Evolutionary conservation across 2,888 invertebrate genomes (phyloP), one percentile per base, ranked within the genome.

Genomic region (Cataglyphis livida): DNA sequence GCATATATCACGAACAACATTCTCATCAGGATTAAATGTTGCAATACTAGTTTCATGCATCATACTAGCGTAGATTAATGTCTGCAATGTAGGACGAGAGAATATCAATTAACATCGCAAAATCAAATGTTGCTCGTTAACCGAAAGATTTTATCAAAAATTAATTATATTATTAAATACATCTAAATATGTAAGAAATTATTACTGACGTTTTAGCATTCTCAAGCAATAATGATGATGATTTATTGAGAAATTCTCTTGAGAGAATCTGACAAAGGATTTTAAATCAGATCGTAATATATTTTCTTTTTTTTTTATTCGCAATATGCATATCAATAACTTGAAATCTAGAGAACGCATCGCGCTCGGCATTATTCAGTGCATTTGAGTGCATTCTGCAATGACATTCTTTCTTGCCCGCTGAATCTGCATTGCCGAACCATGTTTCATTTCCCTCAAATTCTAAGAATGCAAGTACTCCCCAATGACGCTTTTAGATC

Each of bases 401-500:
- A 70, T 35, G 59, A 70, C 54, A 32, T 18, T 70, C 59, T 79
- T 70, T 79, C 48, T 61, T 18, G 59, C 35, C 32, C 59, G 59
- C 44, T 70, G 78, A 78, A 64, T 78, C 48, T 71, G 71, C 78
- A 71, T 79, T 79, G 18, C 44, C 59, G 44, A 25, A 35, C 35
- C 44, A 18, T 12, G 35, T 70, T 70, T 78, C 32, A 28, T 25
- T 21, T n/a, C 18, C n/a, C 12, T 59, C 6, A 25, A 0, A 59
- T 78, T 57, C 44, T 78, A 41, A 78, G 64, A 44, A 44, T 35
- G 48, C 75, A 21, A 54, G 61, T 73, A 79, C 66, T 87, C 82
- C n/a, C 48, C 78, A 78, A 78, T 81, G 62, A 38, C 65, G 82
- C 84, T 84, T 87, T 87, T 81, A 84, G 87, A 71, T 78, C 68